Evolutionary conservation across 1,140 invertebrate species (phyloP).

Genomic region (Orussus abietinus): DNA sequence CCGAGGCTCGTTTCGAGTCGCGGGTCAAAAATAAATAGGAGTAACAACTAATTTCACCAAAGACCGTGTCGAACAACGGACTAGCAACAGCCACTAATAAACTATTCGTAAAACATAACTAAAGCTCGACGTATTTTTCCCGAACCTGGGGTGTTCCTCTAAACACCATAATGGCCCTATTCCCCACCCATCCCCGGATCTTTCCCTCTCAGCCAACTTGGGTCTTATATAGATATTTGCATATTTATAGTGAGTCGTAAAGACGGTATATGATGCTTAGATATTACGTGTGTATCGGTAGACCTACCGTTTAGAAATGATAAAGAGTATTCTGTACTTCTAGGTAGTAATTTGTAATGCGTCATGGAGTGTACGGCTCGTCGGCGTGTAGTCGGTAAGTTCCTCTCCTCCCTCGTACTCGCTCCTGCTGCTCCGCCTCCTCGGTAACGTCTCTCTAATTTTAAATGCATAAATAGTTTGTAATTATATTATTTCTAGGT

Average conservation of each 20-base stretch:
- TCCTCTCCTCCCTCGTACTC: slow-evolving; percentile 11
- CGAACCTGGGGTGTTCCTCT: too few species aligned
- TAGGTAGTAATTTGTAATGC: slow-evolving; percentile 25
- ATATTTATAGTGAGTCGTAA: slow-evolving; percentile 32
- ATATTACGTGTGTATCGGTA: slow-evolving; percentile 21
- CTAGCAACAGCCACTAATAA: too few species aligned
- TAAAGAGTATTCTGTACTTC: slow-evolving; percentile 18
- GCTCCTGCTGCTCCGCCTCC: slow-evolving; percentile 18
- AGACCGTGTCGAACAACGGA: too few species aligned
- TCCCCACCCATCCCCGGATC: too few species aligned
- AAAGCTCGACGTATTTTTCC: too few species aligned
- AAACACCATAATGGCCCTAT: too few species aligned
- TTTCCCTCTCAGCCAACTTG: slow-evolving; percentile 29
- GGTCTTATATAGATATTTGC: slow-evolving; percentile 9
- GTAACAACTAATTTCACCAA: too few species aligned
- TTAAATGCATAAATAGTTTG: slow-evolving; percentile 39
- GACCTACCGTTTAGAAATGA: slow-evolving; percentile 27
- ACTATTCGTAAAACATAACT: too few species aligned
- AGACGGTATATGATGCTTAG: slow-evolving; percentile 20
- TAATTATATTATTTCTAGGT: slow-evolving; percentile 40
- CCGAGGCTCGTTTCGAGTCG: too few species aligned
- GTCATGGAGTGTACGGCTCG: slow-evolving; percentile 25
- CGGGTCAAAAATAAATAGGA: too few species aligned
- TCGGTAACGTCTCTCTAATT: slow-evolving; percentile 21
- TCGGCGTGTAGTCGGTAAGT: too few species aligned